phyloP scores from a whole-genome alignment of 1,140 invertebrate genomes.

The Anagrus nilaparvatae region DNA sequence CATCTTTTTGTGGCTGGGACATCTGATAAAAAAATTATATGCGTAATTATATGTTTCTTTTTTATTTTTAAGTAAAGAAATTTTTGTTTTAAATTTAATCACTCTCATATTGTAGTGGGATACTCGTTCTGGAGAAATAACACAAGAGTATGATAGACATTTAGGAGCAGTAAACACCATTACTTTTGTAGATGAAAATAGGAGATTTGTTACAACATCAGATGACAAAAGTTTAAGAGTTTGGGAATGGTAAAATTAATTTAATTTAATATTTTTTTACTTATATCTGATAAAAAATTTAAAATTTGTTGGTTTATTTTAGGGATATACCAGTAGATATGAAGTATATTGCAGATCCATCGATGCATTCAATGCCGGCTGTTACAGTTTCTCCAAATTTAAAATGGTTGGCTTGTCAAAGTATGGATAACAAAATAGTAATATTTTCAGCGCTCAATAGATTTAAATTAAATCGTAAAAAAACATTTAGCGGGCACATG shows the following conservation, averaged over 20 bases:
- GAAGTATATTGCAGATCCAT: slow-evolving; percentile 99
- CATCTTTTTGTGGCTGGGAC: slow-evolving; percentile 97
- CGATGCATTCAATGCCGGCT: slow-evolving; percentile 98
- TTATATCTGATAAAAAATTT: slow-evolving; percentile 1
- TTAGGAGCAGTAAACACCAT: slow-evolving; percentile 97
- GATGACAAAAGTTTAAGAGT: slow-evolving; percentile 98
- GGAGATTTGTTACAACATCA: slow-evolving; percentile 94
- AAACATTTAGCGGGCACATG: slow-evolving; percentile 97
- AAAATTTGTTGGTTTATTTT: slow-evolving; percentile 22
- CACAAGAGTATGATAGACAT: slow-evolving; percentile 98
- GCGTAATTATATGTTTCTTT: slow-evolving; percentile 63
- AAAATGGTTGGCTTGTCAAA: slow-evolving; percentile 98
- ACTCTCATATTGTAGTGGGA: slow-evolving; percentile 73
- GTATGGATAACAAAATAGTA: slow-evolving; percentile 98
- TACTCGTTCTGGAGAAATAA: slow-evolving; percentile 84
- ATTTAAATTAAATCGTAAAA: slow-evolving; percentile 96
- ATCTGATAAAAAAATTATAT: slow-evolving; percentile 98
- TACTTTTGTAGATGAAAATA: slow-evolving; percentile 97
- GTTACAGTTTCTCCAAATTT: slow-evolving; percentile 91
- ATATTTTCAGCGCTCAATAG: slow-evolving; percentile 96
- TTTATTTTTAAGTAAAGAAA: slow-evolving; percentile 4
- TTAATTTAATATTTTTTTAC: too few relatives aligned
- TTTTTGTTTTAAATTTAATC: slow-evolving; percentile 10
- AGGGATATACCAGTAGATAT: slow-evolving; percentile 99
- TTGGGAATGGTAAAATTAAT: slow-evolving; percentile 88